phyloP scores from a whole-genome alignment of 2,888 invertebrate genomes.

The Aporophyla lueneburgensis region DNA sequence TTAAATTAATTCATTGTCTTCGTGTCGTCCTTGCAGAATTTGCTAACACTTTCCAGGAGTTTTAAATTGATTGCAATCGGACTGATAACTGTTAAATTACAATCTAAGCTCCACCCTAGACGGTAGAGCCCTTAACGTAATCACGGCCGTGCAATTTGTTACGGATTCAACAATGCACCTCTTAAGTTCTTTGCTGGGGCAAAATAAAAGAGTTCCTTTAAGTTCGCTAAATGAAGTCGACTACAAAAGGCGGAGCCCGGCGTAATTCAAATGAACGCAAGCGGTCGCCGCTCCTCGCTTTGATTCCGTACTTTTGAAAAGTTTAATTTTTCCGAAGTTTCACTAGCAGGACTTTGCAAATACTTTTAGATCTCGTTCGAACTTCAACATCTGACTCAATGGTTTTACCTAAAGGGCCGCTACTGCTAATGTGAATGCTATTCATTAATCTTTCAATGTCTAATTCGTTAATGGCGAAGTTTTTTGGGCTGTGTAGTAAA shows the following conservation, averaged over 20 bases:
- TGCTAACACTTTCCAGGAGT: slow-evolving; percentile 66
- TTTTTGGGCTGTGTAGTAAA: slow-evolving; percentile 44
- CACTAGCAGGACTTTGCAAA: slow-evolving; percentile 82
- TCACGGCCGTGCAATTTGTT: slow-evolving; percentile 89
- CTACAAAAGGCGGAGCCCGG: slow-evolving; percentile 88
- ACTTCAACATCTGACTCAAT: slow-evolving; percentile 70
- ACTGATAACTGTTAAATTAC: slow-evolving; percentile 81
- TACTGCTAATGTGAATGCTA: slow-evolving; percentile 53
- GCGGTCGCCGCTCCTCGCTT: slow-evolving; percentile 82
- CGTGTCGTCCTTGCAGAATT: slow-evolving; percentile 42
- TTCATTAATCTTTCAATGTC: slow-evolving; percentile 63
- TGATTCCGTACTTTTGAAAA: slow-evolving; percentile 86
- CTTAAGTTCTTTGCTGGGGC: slow-evolving; percentile 84
- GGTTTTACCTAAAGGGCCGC: slow-evolving; percentile 68
- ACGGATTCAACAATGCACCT: slow-evolving; percentile 90
- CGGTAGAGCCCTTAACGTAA: slow-evolving; percentile 83
- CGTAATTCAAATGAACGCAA: slow-evolving; percentile 89
- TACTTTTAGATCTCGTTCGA: slow-evolving; percentile 79
- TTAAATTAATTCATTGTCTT: slow-evolving; percentile 63
- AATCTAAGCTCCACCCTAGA: slow-evolving; percentile 80
- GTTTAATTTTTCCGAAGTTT: slow-evolving; percentile 88
- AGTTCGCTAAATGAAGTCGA: slow-evolving; percentile 90
- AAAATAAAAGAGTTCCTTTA: slow-evolving; percentile 88
- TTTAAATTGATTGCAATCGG: slow-evolving; percentile 75
- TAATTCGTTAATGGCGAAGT: slow-evolving; percentile 55